Base-by-base conservation (phyloP, 2,797 vertebrate species). In the Acanthopagrus latus region DNA sequence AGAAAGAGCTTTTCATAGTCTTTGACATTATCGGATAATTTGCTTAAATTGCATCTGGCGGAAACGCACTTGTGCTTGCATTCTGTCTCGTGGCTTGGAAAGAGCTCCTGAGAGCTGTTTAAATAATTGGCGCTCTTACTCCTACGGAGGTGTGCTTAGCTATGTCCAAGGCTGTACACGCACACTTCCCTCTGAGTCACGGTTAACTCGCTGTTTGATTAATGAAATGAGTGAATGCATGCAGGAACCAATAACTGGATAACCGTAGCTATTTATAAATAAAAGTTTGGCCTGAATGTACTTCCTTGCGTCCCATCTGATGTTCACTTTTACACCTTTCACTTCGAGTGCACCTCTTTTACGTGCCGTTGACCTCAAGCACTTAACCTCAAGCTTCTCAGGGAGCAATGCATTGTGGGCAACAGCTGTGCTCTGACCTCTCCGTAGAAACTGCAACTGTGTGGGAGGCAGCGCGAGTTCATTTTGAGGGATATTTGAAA, bases 91-190 rank as follows among this genome's bases (percentile, higher is more conserved):
- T 64, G 78, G 48, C 44, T 74, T 16, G 17, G 43, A 63, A 51
- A 80, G 70, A 58, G 73, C 71, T 87, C 70, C 70, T 48, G 73
- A 82, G 69, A 79, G 78, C 70, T 76, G 66, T 83, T 84, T 67
- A 63, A 88, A 76, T 85, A 83, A 88, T 80, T 85, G 81, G 59
- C 71, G 76, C 74, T 84, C 64, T 71, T 57, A 83, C 83, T 87
- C 71, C 76, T 72, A 69, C 84, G 55, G 48, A 73, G 51, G 76
- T 66, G 21, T 50, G 27, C 52, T 65, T 54, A 48, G 23, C 67
- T 63, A 20, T 51, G 51, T 78, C 67, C 74, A 54, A 10, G 29
- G 17, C 64, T 56, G 64, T 65, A 54, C 6, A 46, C 44, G 14
- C 44, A 16, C 44, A 46, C 44, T 14, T 44, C 12, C 16, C 51